Conservation (phyloP, 2,113 vertebrate species). For the Poicephalus gulielmi region DNA sequence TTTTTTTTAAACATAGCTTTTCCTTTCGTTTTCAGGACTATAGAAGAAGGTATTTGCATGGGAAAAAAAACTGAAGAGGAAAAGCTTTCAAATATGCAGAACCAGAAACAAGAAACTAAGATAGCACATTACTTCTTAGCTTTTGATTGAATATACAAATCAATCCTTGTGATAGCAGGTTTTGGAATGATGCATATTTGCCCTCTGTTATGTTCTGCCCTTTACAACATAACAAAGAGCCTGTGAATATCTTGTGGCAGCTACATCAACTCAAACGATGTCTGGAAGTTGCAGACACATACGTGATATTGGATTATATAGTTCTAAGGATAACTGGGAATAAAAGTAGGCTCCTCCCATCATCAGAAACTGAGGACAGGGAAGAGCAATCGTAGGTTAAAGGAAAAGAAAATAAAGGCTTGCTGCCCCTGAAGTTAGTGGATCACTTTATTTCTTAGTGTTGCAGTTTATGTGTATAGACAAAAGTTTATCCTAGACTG, state of each 20-base stretch:
- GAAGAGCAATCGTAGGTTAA: not conserved
- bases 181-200: not conserved
- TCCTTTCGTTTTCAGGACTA: not conserved
- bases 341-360: not conserved
- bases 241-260: not conserved
- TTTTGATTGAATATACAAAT: not conserved
- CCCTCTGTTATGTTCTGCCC: not conserved
- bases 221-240: not conserved
- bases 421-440: not conserved
- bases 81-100: not conserved
- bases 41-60: not conserved
- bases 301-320: not conserved
- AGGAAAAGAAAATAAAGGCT: not conserved
- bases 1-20: conserved; percentile 24
- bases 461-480: not conserved
- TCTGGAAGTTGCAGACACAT: not conserved
- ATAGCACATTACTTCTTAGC: not conserved
- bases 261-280: not conserved
- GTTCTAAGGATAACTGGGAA: not conserved
- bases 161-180: not conserved
- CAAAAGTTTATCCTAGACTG: not conserved
- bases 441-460: not conserved
- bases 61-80: not conserved
- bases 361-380: not conserved
- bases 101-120: not conserved